Percentiles rank a stretch among this genome's conserved stretches.
phyloP scores from a whole-genome alignment of 2,797 vertebrate genomes.

The Hydrophis major region DNA sequence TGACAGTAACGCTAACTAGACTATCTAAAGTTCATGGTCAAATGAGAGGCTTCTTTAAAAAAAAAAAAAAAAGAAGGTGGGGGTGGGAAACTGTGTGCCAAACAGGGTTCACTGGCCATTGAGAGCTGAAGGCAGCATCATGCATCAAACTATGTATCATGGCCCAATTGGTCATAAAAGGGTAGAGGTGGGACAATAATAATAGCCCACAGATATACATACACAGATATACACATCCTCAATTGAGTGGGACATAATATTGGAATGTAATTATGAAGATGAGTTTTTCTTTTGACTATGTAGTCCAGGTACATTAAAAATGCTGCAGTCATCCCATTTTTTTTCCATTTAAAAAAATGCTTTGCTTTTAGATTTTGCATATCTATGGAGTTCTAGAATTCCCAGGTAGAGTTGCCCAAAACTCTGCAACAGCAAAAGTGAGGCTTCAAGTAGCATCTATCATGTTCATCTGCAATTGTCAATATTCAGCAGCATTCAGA shows the following conservation, averaged over 20 bases:
- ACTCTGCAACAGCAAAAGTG: not conserved
- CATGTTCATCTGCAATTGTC: not conserved
- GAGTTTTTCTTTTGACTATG: not conserved
- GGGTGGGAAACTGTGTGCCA: constrained; percentile 69
- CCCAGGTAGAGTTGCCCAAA: not conserved
- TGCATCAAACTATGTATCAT: constrained; percentile 53
- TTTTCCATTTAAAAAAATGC: not conserved
- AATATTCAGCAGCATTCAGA: not conserved
- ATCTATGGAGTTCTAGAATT: not conserved
- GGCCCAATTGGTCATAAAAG: constrained; percentile 30
- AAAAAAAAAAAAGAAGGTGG: not conserved
- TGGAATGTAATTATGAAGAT: constrained; percentile 32
- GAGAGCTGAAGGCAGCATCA: constrained; percentile 66
- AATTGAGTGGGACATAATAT: not conserved
- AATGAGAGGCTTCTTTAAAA: constrained; percentile 68
- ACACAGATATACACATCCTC: not conserved
- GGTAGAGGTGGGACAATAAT: not conserved
- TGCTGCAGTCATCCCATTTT: not conserved
- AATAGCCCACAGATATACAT: constrained; percentile 8
- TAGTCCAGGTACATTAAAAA: not conserved
- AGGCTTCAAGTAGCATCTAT: not conserved
- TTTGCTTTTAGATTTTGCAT: not conserved
- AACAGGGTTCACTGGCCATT: constrained; percentile 68
- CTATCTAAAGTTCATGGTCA: constrained; percentile 86
- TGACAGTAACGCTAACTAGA: constrained; percentile 85